These are phyloP conservation scores for Tachysurus vachellii DNA, from an alignment of 2,113 vertebrate genomes.

Conservation along the genomic window DNA sequence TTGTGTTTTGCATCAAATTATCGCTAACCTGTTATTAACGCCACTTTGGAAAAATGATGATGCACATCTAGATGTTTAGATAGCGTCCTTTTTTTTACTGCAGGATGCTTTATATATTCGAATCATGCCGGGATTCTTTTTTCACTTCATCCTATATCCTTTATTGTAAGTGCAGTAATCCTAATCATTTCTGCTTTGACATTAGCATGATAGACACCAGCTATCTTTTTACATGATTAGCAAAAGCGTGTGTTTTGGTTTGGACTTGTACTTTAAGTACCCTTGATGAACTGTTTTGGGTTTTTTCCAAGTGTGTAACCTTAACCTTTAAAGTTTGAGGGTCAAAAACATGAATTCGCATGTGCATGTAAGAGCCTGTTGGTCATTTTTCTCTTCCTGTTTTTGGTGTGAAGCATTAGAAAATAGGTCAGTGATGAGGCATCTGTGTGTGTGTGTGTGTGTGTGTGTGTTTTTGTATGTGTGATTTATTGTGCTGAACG, in stretches of 20 bases:
- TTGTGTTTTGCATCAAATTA: slow-evolving; percentile 22
- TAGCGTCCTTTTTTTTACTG: background rate
- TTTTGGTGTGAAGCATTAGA: slow-evolving; percentile 21
- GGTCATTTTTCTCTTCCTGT: background rate
- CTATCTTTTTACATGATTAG: background rate
- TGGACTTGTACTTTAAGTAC: background rate
- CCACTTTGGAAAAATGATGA: background rate
- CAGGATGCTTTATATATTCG: background rate
- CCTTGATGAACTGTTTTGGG: background rate
- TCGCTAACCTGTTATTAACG: slow-evolving; percentile 22
- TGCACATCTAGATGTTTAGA: background rate
- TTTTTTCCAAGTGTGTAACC: background rate
- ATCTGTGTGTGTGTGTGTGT: slow-evolving; percentile 46
- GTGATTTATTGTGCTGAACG: slow-evolving; percentile 22
- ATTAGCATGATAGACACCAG: background rate
- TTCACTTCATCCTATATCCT: background rate
- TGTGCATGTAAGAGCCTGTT: background rate
- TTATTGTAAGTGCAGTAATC: background rate
- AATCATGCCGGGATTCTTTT: background rate
- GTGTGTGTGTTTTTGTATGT: slow-evolving; percentile 33
- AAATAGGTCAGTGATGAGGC: slow-evolving; percentile 38
- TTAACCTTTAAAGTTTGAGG: background rate
- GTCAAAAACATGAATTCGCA: background rate
- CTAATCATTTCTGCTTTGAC: background rate
- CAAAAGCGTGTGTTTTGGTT: background rate